A percentile compares a stretch with the other conserved stretches of the same genome.
Conservation (phyloP, 2,888 invertebrate genomes). For the Calephelis perditalis region DNA sequence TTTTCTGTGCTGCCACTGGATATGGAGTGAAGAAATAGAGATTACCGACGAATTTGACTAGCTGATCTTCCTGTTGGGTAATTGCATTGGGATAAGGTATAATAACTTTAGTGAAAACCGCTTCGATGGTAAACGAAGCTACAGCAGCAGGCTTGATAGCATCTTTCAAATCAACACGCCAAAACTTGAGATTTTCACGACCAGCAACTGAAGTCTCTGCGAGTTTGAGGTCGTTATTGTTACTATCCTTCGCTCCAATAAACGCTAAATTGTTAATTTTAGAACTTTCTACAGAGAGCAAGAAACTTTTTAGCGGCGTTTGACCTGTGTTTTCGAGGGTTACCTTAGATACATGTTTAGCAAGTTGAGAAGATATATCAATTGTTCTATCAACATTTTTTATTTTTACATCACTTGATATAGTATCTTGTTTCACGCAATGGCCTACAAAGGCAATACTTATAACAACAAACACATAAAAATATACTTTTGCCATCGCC, state of each 20-base stretch:
- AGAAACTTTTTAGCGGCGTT: constrained; percentile 82
- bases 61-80: constrained; percentile 94
- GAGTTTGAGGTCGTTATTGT: constrained; percentile 77
- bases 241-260: constrained; percentile 82
- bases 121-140: constrained; percentile 81
- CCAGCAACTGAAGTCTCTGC: constrained; percentile 72
- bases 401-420: constrained; percentile 80
- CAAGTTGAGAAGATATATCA: constrained; percentile 93
- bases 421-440: constrained; percentile 54
- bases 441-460: constrained; percentile 47
- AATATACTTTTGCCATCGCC: constrained; percentile 60
- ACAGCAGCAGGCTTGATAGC: constrained; percentile 78
- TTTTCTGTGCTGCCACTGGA: constrained; percentile 86
- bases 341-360: constrained; percentile 88
- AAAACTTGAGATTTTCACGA: constrained; percentile 69
- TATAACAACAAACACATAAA: constrained; percentile 53
- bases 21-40: constrained; percentile 92
- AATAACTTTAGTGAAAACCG: constrained; percentile 86
- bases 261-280: constrained; percentile 83
- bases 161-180: constrained; percentile 79
- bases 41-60: constrained; percentile 92
- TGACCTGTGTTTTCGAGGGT: constrained; percentile 91
- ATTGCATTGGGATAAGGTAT: constrained; percentile 92
- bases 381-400: constrained; percentile 91
- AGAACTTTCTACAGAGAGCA: constrained; percentile 83